A percentile compares a stretch with the other conserved stretches of the same genome.
Evolutionary conservation across 2,113 vertebrate genomes (phyloP).

Genomic region (Charadrius vociferus): DNA sequence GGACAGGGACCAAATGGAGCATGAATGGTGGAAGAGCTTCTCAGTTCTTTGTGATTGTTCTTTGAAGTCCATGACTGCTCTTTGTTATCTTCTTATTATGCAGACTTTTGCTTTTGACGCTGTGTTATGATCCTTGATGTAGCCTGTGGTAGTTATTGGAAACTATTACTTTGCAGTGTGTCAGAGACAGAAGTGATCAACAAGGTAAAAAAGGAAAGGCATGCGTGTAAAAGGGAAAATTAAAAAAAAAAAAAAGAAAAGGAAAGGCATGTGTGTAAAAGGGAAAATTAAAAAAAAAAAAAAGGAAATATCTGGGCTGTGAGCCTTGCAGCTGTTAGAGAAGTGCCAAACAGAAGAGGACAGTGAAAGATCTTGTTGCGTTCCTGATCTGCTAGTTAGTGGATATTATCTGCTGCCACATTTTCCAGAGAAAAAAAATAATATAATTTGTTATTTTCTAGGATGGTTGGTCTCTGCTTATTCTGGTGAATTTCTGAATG

Average conservation of each 20-base stretch:
- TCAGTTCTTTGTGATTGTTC: background rate
- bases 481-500: background rate
- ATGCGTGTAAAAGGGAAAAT: background rate
- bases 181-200: background rate
- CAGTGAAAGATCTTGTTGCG: background rate
- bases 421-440: background rate
- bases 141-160: background rate
- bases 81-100: background rate
- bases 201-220: background rate
- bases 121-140: background rate
- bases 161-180: background rate
- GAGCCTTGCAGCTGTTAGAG: background rate
- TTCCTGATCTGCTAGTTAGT: background rate
- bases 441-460: background rate
- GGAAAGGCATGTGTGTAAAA: background rate
- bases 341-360: background rate
- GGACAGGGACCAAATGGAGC: background rate
- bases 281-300: background rate
- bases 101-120: constrained; percentile 3
- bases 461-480: background rate
- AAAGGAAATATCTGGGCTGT: background rate
- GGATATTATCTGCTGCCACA: background rate
- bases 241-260: background rate
- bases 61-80: background rate
- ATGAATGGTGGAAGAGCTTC: background rate